Base-by-base conservation (phyloP, 1,140 invertebrate species). In the Periplaneta americana region DNA sequence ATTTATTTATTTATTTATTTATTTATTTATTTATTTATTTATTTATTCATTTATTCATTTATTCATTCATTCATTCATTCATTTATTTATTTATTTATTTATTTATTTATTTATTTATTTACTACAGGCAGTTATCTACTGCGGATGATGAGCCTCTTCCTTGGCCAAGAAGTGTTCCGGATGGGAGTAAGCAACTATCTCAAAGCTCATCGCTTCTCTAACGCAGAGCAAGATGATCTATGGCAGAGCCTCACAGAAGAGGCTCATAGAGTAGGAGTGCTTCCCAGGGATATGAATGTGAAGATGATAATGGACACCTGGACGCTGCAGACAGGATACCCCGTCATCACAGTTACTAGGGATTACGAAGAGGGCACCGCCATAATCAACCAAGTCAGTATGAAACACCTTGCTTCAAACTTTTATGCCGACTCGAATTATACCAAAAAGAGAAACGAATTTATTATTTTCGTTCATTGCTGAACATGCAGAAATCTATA, bases 121-220 rank as follows among this genome's bases (percentile, higher is more conserved):
- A n/a, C 77, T 9, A 10, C 33, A 83, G 82, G 85, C 81, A 91
- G 92, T 18, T 91, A 89, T 11, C 90, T 98, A n/a, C 93, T 98
- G 74, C 90, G 96, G 17, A 98, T 98, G 97, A 96, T 98, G 94
- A 91, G 93, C 81, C 90, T 93, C 86, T 97, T 97, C 88, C 88
- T 98, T 8, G 95, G 95, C 1, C 92, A 96, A 74, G 89, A 93
- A 9, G 92, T 93, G 6, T 96, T 93, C 84, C 87, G 87, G 78
- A 85, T 85, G 78, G 96, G 95, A 36, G 88, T 97, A 5, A 90
- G 87, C 82, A 91, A 91, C 78, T 95, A 95, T 87, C 86, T 94
- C n/a, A 89, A 89, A 34, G 90, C 91, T 83, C 90, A 92, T 83
- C 90, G 81, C 95, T 97, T 87, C 93, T 97, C n/a, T n/a, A n/a